Conservation (phyloP, 2,113 vertebrate genomes). For the Aphelocoma coerulescens region DNA sequence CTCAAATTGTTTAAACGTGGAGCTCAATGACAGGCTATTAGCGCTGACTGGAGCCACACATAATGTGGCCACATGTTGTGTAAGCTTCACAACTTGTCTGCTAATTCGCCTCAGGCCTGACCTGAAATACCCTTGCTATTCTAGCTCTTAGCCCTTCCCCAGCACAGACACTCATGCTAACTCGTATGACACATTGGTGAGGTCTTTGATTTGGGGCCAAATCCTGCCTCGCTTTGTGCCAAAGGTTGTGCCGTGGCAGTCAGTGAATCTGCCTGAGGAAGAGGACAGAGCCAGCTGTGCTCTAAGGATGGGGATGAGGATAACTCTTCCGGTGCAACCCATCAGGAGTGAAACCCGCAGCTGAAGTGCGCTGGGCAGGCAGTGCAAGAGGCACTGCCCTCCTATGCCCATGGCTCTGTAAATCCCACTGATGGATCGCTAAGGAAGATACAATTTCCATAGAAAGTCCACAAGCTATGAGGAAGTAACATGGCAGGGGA, state of each 20-base stretch:
- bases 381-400: background rate
- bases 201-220: background rate
- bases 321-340: background rate
- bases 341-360: rapidly evolving
- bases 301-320: background rate
- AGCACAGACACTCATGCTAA: background rate
- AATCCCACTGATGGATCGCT: background rate
- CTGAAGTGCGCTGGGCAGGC: rapidly evolving
- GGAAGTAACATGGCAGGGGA: background rate
- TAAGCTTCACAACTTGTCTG: conserved; percentile 64
- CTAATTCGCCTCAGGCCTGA: conserved; percentile 62
- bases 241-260: background rate
- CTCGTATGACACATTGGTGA: background rate
- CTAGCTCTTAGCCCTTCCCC: background rate
- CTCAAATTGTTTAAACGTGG: conserved; percentile 65
- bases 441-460: background rate
- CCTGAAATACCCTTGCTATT: conserved; percentile 61
- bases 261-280: background rate
- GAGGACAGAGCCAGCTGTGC: background rate
- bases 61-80: conserved; percentile 65
- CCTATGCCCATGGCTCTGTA: background rate
- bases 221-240: background rate
- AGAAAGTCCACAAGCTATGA: background rate
- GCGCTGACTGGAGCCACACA: conserved; percentile 49
- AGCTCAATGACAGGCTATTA: conserved; percentile 63